Conservation (phyloP, 2,113 vertebrate genomes). For the Cavia porcellus region DNA sequence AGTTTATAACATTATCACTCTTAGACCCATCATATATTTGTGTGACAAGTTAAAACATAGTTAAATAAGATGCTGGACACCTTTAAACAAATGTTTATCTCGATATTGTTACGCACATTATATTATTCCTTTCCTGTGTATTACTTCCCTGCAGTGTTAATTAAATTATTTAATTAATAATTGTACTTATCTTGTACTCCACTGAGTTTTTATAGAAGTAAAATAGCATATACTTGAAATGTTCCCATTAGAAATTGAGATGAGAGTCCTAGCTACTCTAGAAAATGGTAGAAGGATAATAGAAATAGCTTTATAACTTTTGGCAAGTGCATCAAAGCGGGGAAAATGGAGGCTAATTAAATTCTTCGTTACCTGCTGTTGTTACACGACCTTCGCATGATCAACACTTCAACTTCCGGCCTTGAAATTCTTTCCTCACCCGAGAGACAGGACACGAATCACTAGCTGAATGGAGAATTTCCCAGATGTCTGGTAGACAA, state of each 20-base stretch:
- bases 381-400: background rate
- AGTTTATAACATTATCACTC: background rate
- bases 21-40: background rate
- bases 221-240: background rate
- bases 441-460: background rate
- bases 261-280: conserved; percentile 36
- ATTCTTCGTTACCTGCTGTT: conserved; percentile 22
- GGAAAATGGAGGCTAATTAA: conserved; percentile 11
- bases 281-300: conserved; percentile 27
- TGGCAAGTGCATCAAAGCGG: conserved; percentile 23
- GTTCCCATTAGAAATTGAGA: conserved; percentile 50
- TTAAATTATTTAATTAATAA: conserved; percentile 16
- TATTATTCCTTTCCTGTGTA: background rate
- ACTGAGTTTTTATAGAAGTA: conserved; percentile 50
- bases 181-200: background rate
- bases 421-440: background rate
- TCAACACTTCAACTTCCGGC: background rate
- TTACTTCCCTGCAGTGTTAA: conserved; percentile 23
- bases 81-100: conserved; percentile 44
- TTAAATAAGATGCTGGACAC: background rate
- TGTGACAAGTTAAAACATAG: conserved; percentile 42
- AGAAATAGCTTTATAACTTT: conserved; percentile 36
- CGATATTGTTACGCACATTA: background rate
- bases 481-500: background rate
- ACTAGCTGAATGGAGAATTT: background rate